Evolutionary conservation across 2,888 invertebrate genomes (phyloP).

Genomic region (Drosophila hamatofila): DNA sequence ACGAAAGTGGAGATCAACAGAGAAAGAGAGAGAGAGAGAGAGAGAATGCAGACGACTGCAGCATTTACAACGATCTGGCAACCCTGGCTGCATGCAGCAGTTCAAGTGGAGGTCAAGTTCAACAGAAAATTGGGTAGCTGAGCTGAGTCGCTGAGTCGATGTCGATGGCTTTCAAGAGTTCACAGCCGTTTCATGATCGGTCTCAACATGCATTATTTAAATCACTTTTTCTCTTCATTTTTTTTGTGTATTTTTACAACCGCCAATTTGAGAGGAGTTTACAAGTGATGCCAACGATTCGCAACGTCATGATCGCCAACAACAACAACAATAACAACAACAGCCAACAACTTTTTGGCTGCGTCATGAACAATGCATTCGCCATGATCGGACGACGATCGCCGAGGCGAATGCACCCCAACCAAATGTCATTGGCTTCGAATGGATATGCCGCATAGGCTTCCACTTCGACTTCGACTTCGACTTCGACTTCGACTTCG

Average conservation of each 20-base stretch:
- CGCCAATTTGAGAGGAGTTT: constrained; percentile 35
- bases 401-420: constrained; percentile 69
- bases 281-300: constrained; percentile 28
- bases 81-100: constrained; percentile 19
- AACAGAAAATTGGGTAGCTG: constrained; percentile 27
- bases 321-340: background rate
- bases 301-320: constrained; percentile 60
- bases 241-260: background rate
- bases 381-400: constrained; percentile 19
- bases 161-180: constrained; percentile 18
- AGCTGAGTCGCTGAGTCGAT: constrained; percentile 9
- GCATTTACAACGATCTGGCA: background rate
- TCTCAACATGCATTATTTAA: constrained; percentile 45
- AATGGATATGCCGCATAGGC: constrained; percentile 40
- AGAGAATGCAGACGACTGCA: background rate
- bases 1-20: constrained; percentile 52
- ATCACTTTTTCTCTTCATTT: constrained; percentile 20
- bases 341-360: constrained; percentile 23
- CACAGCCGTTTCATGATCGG: constrained; percentile 14
- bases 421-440: constrained; percentile 70
- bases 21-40: background rate
- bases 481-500: background rate
- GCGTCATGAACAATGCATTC: constrained; percentile 59
- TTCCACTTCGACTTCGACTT: background rate
- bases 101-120: constrained; percentile 58